Evolutionary conservation across 2,797 vertebrate species (phyloP), one percentile per base, ranked within the genome.

Genomic region (Rhynchonycteris naso): DNA sequence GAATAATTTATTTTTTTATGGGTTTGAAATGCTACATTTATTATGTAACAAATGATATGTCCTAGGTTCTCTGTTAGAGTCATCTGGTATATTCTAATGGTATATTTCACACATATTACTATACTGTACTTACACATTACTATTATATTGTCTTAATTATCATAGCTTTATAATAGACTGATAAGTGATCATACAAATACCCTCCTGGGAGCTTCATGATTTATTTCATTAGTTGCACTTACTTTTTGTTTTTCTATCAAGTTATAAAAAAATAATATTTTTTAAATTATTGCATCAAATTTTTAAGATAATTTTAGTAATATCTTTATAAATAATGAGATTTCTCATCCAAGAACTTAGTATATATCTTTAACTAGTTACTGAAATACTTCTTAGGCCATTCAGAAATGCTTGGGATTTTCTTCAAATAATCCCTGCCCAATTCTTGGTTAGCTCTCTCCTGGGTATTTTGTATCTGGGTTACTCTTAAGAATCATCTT

Each of bases 21-120:
- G 68, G 94, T 69, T 88, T 79, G 43, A 96, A 94, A 79, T 88
- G 85, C 87, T 90, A 85, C 14, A 79, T 69, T 90, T 82, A 84
- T 95, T 93, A 85, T 75, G 30, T 82, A 96, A 92, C 66, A 82
- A 87, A 93, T 96, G 91, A 56, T 93, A 52, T 92, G 78, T 90
- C 38, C 90, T 82, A 56, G 66, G 14, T 58, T 85, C 54, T 92
- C 85, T 78, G 93, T 84, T 33, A 50, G n/a, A 80, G 18, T 93
- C 71, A 93, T 96, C 92, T 96, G 84, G 86, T 88, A 78, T 38
- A 81, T 58, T 90, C 75, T 82, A 82, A 80, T 88, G 33, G n/a
- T n/a, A n/a, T n/a, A 90, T 38, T 95, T 88, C 82, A 5, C 47
- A 59, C 26, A 75, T 54, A 75, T 56, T 65, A 33, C 33, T 97